Evolutionary conservation across 2,888 invertebrate species (phyloP), one percentile per base, ranked within the genome.

Genomic region (Lymantria dispar): DNA sequence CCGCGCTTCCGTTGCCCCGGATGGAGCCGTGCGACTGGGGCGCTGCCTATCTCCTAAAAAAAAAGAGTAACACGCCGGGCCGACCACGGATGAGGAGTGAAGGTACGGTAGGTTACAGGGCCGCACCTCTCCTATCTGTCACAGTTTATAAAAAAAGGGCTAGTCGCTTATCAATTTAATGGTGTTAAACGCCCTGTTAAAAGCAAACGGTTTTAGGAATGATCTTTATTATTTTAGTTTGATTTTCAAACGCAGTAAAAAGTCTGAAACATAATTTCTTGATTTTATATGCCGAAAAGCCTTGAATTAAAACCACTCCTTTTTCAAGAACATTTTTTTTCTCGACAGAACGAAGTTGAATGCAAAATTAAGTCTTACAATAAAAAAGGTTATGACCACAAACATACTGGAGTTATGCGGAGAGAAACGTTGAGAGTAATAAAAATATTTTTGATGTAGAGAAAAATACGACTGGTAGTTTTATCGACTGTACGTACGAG

Each of bases 401-500:
- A 12, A 14, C n/a, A 38, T 43, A 22, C 13, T 33, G 9, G 14
- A 13, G 14, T 42, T 45, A 42, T 29, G 13, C 14, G 15, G 33
- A 54, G 31, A 52, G 54, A 52, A 61, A 52, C 38, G 37, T 13
- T 30, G 30, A 15, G 14, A 40, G 13, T 31, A 50, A 64, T 57
- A 54, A 64, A 51, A 43, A n/a, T 8, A n/a, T 42, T 48, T 48
- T 45, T 48, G 52, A 61, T 54, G 40, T 36, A 42, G 31, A 51
- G 38, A 58, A 51, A 61, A 58, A 50, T 51, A 40, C 29, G 65
- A 62, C 52, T 62, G 39, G 36, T 44, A 45, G 43, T 36, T 47
- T 60, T 53, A 51, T 47, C 40, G 8, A 7, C 3, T 36, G 38
- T 12, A n/a, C n/a, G n/a, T n/a, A n/a, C n/a, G n/a, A n/a, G n/a